Percentiles rank a stretch among this genome's conserved stretches.
phyloP scores from a whole-genome alignment of 2,888 invertebrate species.

The Beris chalybata region DNA sequence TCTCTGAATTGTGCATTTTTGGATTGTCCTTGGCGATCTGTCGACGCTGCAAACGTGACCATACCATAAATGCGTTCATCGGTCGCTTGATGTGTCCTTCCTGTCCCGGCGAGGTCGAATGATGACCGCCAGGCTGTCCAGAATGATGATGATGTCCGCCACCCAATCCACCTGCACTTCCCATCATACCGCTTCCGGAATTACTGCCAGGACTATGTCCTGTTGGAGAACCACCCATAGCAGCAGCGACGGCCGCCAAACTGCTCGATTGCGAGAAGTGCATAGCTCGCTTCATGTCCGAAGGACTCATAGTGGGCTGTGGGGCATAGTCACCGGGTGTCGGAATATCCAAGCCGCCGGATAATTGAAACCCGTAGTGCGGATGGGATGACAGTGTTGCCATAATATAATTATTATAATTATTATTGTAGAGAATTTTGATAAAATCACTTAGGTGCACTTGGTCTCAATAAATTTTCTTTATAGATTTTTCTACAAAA shows the following conservation, averaged over 20 bases:
- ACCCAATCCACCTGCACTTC: conserved; percentile 34
- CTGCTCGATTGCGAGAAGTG: conserved; percentile 53
- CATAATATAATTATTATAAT: conserved; percentile 43
- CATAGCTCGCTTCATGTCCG: conserved; percentile 55
- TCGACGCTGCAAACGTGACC: conserved; percentile 88
- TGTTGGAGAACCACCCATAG: conserved; percentile 53
- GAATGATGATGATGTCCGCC: conserved; percentile 8
- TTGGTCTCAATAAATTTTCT: conserved; percentile 16
- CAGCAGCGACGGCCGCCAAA: conserved; percentile 52
- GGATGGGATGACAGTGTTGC: conserved; percentile 55
- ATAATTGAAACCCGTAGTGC: conserved; percentile 55
- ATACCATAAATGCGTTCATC: conserved; percentile 98
- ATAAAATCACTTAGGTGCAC: conserved; percentile 21
- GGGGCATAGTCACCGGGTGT: conserved; percentile 53
- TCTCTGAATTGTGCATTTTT: conserved; percentile 88
- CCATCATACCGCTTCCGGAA: conserved; percentile 27
- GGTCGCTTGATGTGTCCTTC: conserved; percentile 91
- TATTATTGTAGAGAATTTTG: conserved; percentile 16
- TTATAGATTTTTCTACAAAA: background rate
- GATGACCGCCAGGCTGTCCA: conserved; percentile 39
- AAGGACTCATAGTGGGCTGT: conserved; percentile 48
- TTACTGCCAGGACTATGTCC: conserved; percentile 49
- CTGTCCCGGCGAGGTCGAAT: conserved; percentile 54
- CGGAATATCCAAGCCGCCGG: conserved; percentile 54
- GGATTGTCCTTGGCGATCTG: conserved; percentile 94